phyloP scores from a whole-genome alignment of 1,140 invertebrate species.

The Danaus plexippus region DNA sequence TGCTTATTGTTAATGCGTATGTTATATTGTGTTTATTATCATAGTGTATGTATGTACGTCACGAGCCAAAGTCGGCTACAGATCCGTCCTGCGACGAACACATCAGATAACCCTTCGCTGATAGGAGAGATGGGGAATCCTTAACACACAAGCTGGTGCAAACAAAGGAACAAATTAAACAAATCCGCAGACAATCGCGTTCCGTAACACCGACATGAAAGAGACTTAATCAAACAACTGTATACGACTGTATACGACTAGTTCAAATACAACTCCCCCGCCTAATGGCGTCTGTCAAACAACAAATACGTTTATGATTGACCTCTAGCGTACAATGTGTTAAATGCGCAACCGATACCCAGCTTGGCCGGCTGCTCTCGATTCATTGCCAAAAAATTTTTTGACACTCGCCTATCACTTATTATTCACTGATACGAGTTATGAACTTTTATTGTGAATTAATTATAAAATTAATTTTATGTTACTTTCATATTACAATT shows the following conservation, averaged over 20 bases:
- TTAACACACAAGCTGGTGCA: slow-evolving; percentile 59
- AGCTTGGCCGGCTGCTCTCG: slow-evolving; percentile 50
- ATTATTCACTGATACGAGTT: too few species aligned
- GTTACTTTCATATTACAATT: too few species aligned
- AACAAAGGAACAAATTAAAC: slow-evolving; percentile 69
- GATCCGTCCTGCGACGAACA: slow-evolving; percentile 50
- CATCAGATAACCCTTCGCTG: slow-evolving; percentile 43
- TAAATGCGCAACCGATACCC: slow-evolving; percentile 54
- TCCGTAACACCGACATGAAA: slow-evolving; percentile 60
- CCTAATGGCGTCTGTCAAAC: slow-evolving; percentile 44
- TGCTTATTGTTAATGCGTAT: too few species aligned
- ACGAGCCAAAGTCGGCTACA: slow-evolving; percentile 31
- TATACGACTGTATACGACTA: slow-evolving; percentile 32
- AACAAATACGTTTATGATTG: slow-evolving; percentile 57
- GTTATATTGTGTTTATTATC: too few species aligned
- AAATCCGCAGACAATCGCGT: slow-evolving; percentile 64
- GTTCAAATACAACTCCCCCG: slow-evolving; percentile 53
- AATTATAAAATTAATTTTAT: too few species aligned
- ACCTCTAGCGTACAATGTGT: slow-evolving; percentile 34
- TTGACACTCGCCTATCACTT: too few species aligned
- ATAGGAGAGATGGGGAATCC: slow-evolving; percentile 41
- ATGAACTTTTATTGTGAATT: too few species aligned
- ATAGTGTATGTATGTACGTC: too few species aligned
- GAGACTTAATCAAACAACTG: slow-evolving; percentile 68
- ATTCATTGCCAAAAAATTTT: too few species aligned